phyloP scores from a whole-genome alignment of 2,113 vertebrate species.

The Melanocharis versteri region DNA sequence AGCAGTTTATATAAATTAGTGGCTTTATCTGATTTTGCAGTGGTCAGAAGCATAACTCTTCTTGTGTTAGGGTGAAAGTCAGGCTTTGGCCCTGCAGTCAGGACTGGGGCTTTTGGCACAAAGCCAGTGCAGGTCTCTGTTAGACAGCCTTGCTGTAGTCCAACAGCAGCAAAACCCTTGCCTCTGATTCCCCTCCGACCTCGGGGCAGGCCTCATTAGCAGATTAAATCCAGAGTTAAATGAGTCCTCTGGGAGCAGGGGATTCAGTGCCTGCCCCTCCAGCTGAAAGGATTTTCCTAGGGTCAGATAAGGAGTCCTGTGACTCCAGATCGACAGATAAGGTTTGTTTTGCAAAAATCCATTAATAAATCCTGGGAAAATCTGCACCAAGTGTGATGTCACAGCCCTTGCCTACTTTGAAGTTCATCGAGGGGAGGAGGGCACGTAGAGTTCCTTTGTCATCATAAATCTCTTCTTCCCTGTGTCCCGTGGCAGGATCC shows the following conservation, averaged over 20 bases:
- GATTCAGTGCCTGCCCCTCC: neutral
- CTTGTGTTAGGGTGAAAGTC: neutral
- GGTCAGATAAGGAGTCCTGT: neutral
- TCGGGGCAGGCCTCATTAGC: constrained; percentile 38
- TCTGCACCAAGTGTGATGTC: neutral
- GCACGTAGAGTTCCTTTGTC: neutral
- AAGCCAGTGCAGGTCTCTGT: neutral
- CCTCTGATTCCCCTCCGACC: neutral
- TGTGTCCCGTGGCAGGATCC: neutral
- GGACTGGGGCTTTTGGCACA: neutral
- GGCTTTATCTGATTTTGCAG: constrained; percentile 19
- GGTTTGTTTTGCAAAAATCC: constrained; percentile 13
- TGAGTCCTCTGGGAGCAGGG: neutral
- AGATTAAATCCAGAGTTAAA: constrained; percentile 39
- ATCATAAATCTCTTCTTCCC: neutral
- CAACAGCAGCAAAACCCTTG: neutral
- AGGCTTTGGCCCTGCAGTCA: neutral
- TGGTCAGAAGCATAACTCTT: neutral
- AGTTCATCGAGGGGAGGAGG: neutral
- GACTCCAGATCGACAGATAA: constrained; percentile 12
- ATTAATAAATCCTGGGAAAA: neutral
- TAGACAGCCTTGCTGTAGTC: neutral
- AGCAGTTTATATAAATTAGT: neutral
- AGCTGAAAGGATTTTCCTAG: neutral
- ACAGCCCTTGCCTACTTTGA: neutral